A percentile compares a stretch with the other conserved stretches of the same genome.
Evolutionary conservation across 2,888 invertebrate species (phyloP).

Genomic region (Galeopsomyia nigrocyanea): DNA sequence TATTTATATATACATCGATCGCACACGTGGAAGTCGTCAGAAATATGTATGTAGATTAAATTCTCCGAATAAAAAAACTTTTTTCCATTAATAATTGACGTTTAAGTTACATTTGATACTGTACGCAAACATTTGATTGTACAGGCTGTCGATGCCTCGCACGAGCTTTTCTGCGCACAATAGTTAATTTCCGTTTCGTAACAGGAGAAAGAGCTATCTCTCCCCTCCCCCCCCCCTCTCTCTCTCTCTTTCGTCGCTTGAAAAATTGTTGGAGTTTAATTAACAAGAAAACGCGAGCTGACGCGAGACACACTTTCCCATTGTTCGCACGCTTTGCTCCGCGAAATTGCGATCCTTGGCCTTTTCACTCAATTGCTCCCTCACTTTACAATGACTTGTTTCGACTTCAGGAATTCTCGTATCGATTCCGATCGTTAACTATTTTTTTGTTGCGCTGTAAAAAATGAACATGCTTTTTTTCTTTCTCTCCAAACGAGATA

Average conservation of each 20-base stretch:
- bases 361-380: not conserved
- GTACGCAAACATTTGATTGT: no score
- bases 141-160: not conserved
- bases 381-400: no score
- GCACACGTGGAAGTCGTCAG: not conserved
- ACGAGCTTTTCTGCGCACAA: conserved; percentile 5
- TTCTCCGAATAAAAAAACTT: no score
- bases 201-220: not conserved
- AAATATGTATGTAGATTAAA: no score
- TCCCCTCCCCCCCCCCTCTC: no score
- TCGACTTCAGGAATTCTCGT: no score
- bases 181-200: conserved; percentile 17
- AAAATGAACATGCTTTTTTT: no score
- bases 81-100: no score
- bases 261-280: conserved; percentile 31
- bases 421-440: no score
- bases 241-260: not conserved
- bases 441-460: no score
- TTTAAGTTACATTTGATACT: no score
- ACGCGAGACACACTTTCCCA: conserved; percentile 15
- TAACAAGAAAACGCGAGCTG: conserved; percentile 23
- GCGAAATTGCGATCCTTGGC: conserved; percentile 15
- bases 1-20: not conserved
- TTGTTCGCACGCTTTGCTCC: conserved; percentile 16
- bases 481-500: no score